A percentile compares a stretch with the other conserved stretches of the same genome.
These are phyloP conservation scores for Ophraella communa DNA, from an alignment of 2,888 invertebrate genomes.

Conservation along the genomic window DNA sequence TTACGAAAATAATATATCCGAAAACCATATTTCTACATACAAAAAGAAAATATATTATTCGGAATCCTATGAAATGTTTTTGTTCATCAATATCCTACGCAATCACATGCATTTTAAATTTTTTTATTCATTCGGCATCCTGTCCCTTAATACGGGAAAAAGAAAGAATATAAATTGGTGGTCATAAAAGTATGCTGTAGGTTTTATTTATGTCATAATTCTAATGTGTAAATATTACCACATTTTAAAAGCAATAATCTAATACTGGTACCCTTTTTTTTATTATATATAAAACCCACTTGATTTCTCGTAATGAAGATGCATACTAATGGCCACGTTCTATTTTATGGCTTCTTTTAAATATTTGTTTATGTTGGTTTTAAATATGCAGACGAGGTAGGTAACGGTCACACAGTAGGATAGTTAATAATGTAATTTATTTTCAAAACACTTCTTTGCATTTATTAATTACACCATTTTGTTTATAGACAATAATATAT, in stretches of 20 bases:
- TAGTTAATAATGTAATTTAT: background rate
- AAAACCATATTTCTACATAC: background rate
- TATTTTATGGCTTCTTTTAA: slow-evolving; percentile 20
- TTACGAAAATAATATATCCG: background rate
- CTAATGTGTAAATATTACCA: slow-evolving; percentile 6
- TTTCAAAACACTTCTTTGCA: background rate
- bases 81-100: background rate
- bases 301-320: slow-evolving; percentile 31
- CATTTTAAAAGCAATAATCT: slow-evolving; percentile 1
- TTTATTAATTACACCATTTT: background rate
- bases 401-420: background rate
- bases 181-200: background rate
- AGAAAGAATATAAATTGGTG: background rate
- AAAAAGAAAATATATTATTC: background rate
- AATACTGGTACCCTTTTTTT: slow-evolving; percentile 9
- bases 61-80: background rate
- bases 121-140: background rate
- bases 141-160: background rate
- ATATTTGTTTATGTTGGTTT: background rate
- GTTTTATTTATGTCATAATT: background rate
- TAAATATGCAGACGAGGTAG: background rate
- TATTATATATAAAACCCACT: slow-evolving; percentile 30
- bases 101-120: background rate
- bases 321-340: slow-evolving; percentile 30
- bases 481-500: too few relatives aligned